phyloP scores from a whole-genome alignment of 1,140 invertebrate genomes.

The Apis dorsata region DNA sequence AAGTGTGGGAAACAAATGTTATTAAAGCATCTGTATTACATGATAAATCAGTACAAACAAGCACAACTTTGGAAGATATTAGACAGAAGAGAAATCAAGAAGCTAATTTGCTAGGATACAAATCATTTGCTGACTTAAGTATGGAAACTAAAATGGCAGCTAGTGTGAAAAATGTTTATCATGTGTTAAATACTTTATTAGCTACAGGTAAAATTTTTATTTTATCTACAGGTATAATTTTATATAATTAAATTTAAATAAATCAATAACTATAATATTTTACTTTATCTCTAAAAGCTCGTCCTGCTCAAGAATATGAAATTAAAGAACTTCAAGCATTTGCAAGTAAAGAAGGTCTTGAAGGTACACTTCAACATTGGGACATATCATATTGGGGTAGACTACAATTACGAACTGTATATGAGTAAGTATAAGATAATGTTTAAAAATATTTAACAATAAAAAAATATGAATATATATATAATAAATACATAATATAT shows the following conservation, averaged over 20 bases:
- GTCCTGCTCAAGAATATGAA: slow-evolving; percentile 88
- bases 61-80: slow-evolving; percentile 89
- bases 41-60: slow-evolving; percentile 86
- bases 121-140: slow-evolving; percentile 90
- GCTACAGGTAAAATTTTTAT: slow-evolving; percentile 79
- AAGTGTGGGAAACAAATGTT: slow-evolving; percentile 89
- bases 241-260: not conserved
- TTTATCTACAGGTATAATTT: slow-evolving; percentile 78
- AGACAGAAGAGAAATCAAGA: slow-evolving; percentile 84
- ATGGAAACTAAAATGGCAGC: slow-evolving; percentile 98
- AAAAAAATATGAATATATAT: not conserved
- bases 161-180: slow-evolving; percentile 87
- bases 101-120: slow-evolving; percentile 89
- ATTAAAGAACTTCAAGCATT: slow-evolving; percentile 87
- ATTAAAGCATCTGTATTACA: slow-evolving; percentile 84
- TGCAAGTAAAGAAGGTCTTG: slow-evolving; percentile 87
- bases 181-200: slow-evolving; percentile 86
- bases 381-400: slow-evolving; percentile 93
- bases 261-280: slow-evolving; percentile 27
- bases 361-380: slow-evolving; percentile 86
- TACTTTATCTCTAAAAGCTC: slow-evolving; percentile 76
- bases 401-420: slow-evolving; percentile 84
- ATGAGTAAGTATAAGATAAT: slow-evolving; percentile 78
- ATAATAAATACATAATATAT: not conserved
- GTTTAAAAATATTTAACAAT: not conserved